Percentiles rank a stretch among this genome's conserved stretches.
Evolutionary conservation across 2,888 invertebrate species (phyloP).

Genomic region (Rhodophaea formosa): DNA sequence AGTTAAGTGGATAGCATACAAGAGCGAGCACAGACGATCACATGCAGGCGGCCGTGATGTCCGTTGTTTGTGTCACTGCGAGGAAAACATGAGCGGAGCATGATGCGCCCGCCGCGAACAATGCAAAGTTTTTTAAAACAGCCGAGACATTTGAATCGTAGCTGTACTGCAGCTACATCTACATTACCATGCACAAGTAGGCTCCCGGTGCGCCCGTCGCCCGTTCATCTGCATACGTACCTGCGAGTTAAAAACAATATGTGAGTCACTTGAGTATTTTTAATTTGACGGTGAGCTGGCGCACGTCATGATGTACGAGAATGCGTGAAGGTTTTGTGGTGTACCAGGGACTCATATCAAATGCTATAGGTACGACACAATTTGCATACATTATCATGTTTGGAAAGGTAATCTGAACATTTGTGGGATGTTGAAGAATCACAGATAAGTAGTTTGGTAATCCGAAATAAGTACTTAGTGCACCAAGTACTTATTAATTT

Average conservation of each 20-base stretch:
- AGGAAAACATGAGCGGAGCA: slow-evolving; percentile 53
- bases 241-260: slow-evolving; percentile 45
- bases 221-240: slow-evolving; percentile 41
- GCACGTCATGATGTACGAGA: background rate
- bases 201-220: slow-evolving; percentile 30
- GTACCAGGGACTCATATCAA: too few species aligned
- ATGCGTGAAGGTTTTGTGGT: background rate
- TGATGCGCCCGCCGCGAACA: slow-evolving; percentile 54
- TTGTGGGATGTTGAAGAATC: too few species aligned
- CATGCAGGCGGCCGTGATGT: slow-evolving; percentile 30
- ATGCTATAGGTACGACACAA: too few species aligned
- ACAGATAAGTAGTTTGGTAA: too few species aligned
- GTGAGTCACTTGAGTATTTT: slow-evolving; percentile 32
- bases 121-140: slow-evolving; percentile 64
- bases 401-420: too few species aligned
- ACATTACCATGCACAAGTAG: slow-evolving; percentile 43
- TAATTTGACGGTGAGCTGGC: slow-evolving; percentile 10
- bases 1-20: background rate
- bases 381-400: too few species aligned
- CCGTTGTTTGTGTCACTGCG: slow-evolving; percentile 54
- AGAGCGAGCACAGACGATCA: background rate
- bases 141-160: slow-evolving; percentile 48
- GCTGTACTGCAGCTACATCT: slow-evolving; percentile 32
- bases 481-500: too few species aligned
- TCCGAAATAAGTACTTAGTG: too few species aligned